phyloP scores from a whole-genome alignment of 1,140 invertebrate genomes.

The Pogonomyrmex californicus region DNA sequence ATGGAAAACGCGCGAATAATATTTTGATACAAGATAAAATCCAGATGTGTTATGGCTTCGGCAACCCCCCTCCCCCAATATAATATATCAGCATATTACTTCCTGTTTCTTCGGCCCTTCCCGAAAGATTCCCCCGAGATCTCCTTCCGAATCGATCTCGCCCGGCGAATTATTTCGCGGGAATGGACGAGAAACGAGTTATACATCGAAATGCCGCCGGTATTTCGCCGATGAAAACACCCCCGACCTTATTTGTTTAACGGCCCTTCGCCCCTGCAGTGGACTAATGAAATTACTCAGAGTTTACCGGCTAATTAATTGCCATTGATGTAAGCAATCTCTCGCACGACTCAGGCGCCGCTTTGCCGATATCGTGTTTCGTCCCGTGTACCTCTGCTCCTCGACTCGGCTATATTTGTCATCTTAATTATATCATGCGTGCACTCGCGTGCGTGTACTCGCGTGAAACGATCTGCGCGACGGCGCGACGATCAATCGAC shows the following conservation, averaged over 20 bases:
- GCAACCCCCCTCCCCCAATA: neutral
- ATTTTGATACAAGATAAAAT: conserved; percentile 11
- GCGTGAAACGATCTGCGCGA: neutral
- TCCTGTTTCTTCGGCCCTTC: neutral
- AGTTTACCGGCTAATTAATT: conserved; percentile 79
- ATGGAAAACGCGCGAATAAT: neutral
- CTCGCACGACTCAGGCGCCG: conserved; percentile 69
- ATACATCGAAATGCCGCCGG: conserved; percentile 66
- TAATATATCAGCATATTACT: neutral
- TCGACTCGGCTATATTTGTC: conserved; percentile 52
- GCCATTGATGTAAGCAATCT: conserved; percentile 79
- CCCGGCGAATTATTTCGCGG: conserved; percentile 21
- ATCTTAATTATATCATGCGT: conserved; percentile 46
- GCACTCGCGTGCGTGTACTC: neutral
- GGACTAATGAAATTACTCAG: conserved; percentile 74
- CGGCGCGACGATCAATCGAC: neutral
- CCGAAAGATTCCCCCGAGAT: neutral
- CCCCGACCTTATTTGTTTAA: conserved; percentile 70
- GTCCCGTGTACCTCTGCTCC: conserved; percentile 15
- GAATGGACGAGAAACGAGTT: conserved; percentile 54
- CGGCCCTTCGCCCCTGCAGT: conserved; percentile 34
- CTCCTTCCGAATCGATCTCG: conserved; percentile 10
- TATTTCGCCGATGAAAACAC: conserved; percentile 66
- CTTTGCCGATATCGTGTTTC: conserved; percentile 62
- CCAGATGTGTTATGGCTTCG: neutral